Evolutionary conservation across 2,888 invertebrate genomes (phyloP), one percentile per base, ranked within the genome.

Genomic region (Pseudoips prasinana): DNA sequence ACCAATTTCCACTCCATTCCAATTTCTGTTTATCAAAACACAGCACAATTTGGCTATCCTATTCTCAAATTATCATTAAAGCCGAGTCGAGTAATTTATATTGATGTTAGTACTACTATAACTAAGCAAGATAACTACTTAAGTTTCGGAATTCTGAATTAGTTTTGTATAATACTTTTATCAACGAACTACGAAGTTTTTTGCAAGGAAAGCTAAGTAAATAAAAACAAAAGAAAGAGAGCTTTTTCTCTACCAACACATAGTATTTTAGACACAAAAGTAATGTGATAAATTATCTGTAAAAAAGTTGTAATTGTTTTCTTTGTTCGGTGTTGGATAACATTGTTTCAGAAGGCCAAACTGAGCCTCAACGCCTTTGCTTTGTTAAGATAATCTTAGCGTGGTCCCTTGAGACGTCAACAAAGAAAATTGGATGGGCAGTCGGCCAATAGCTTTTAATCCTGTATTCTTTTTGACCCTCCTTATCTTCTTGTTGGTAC

Each of bases 381-480:
- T 82, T 84, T 87, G 84, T 81, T 86, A 79, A 81, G 85, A 86
- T 86, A 80, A 88, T 87, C 85, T 81, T 66, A 68, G 74, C 70
- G 70, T 59, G 69, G 71, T 73, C 85, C 78, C 83, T 31, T 23
- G 82, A 73, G 85, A 82, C 82, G 73, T 84, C 83, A 85, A 84
- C 86, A 87, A 86, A 87, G 86, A 80, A 87, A 83, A 88, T 88
- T 85, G 86, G 86, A 87, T 87, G 85, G 86, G 87, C 86, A 86
- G 82, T 71, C 76, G 72, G 85, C 84, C 86, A 86, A 85, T 87
- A 74, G 77, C 82, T 81, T 83, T 84, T 85, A 87, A 85, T 86
- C 77, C 75, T 67, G 60, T 55, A 76, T 73, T 81, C 79, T 81
- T 83, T 85, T 84, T 80, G 79, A 79, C 79, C 80, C 73, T 72